Conservation (phyloP, 2,113 vertebrate genomes). For the Oxygymnocypris stewartii region DNA sequence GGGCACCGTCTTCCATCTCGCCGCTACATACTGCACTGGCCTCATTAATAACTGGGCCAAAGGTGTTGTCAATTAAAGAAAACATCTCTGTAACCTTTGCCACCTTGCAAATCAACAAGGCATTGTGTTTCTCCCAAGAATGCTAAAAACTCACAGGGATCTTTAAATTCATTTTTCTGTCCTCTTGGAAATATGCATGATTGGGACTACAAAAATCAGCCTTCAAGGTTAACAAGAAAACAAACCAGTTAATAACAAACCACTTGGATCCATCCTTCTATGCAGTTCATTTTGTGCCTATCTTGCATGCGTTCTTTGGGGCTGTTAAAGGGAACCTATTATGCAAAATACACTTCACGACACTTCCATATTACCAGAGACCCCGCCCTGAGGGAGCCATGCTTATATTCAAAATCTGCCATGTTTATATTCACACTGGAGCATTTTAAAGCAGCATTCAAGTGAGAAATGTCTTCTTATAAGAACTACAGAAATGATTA, state of each 20-base stretch:
- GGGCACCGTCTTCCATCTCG: slow-evolving; percentile 24
- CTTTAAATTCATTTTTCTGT: not conserved
- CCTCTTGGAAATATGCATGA: not conserved
- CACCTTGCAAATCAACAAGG: slow-evolving; percentile 49
- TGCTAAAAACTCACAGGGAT: not conserved
- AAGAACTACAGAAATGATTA: too few relatives aligned
- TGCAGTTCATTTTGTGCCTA: not conserved
- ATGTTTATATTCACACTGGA: too few relatives aligned
- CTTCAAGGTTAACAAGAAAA: not conserved
- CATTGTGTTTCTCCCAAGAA: slow-evolving; percentile 41
- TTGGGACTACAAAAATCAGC: not conserved
- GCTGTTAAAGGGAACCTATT: not conserved
- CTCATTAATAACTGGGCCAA: slow-evolving; percentile 62
- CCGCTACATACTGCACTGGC: not conserved
- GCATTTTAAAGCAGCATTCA: too few relatives aligned
- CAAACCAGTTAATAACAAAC: not conserved
- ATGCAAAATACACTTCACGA: too few relatives aligned
- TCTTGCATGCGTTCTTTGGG: not conserved
- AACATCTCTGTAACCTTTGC: slow-evolving; percentile 50
- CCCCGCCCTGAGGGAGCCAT: too few relatives aligned
- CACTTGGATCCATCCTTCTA: not conserved
- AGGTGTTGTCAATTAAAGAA: slow-evolving; percentile 58
- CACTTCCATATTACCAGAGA: too few relatives aligned
- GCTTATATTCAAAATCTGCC: too few relatives aligned
- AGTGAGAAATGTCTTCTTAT: too few relatives aligned